A percentile compares a stretch with the other conserved stretches of the same genome.
phyloP scores from a whole-genome alignment of 2,113 vertebrate species.

The Scatophagus argus region DNA sequence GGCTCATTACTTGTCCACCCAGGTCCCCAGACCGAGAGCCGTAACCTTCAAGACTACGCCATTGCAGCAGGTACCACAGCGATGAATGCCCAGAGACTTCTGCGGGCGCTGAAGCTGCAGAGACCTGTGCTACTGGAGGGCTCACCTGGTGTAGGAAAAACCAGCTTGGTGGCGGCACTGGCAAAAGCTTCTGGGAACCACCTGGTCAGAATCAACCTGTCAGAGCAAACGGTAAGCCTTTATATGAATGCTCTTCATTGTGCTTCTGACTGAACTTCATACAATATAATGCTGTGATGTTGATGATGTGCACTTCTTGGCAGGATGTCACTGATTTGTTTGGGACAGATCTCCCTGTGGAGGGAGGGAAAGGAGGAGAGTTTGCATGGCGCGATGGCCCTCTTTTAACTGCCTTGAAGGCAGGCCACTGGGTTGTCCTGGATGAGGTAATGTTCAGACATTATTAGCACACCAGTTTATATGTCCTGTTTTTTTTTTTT shows the following conservation, averaged over 20 bases:
- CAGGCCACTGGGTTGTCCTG: conserved; percentile 96
- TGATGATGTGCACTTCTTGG: background rate
- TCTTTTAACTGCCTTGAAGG: conserved; percentile 92
- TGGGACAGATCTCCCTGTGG: conserved; percentile 96
- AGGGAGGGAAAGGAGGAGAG: conserved; percentile 96
- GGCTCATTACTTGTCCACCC: background rate
- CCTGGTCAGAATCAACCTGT: conserved; percentile 96
- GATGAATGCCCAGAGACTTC: conserved; percentile 92
- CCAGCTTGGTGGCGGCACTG: conserved; percentile 93
- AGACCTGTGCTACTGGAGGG: conserved; percentile 95
- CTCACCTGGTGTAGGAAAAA: conserved; percentile 97
- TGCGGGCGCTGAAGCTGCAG: conserved; percentile 92
- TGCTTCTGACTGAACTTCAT: background rate
- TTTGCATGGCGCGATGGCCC: conserved; percentile 98
- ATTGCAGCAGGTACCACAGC: conserved; percentile 93
- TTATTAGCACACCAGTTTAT: background rate
- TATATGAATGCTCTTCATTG: background rate
- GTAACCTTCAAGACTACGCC: conserved; percentile 87
- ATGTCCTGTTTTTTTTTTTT: background rate
- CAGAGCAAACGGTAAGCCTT: conserved; percentile 93
- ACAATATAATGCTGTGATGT: background rate
- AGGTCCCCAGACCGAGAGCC: conserved; percentile 87
- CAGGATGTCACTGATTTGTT: conserved; percentile 98
- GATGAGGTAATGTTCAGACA: conserved; percentile 88
- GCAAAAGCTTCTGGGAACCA: conserved; percentile 94